Evolutionary conservation across 2,113 vertebrate species (phyloP).

Genomic region (Muscicapa adusta): DNA sequence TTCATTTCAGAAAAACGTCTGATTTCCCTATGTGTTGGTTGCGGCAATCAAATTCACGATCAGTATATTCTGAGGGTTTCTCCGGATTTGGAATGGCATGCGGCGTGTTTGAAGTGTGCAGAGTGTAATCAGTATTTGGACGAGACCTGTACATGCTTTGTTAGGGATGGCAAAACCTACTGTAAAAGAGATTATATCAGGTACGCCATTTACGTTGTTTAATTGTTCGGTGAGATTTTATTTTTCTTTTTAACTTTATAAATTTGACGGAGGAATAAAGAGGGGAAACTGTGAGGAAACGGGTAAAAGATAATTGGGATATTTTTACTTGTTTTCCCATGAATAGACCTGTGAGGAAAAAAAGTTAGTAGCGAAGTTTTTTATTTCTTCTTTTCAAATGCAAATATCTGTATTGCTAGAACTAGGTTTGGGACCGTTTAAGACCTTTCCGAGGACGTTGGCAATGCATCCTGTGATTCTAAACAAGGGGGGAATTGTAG

Average conservation of each 20-base stretch:
- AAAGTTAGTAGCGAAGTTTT: slow-evolving; percentile 9
- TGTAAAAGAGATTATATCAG: slow-evolving; percentile 99
- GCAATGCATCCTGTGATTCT: neutral
- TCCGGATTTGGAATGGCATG: slow-evolving; percentile 99
- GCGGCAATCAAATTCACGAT: slow-evolving; percentile 99
- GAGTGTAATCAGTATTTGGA: slow-evolving; percentile 99
- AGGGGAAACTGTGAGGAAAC: neutral
- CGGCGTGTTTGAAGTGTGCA: slow-evolving; percentile 96
- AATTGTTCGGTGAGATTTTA: neutral
- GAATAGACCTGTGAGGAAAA: neutral
- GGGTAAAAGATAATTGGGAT: neutral
- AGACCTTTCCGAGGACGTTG: neutral
- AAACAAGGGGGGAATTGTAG: neutral
- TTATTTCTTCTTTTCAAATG: neutral
- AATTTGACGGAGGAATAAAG: neutral
- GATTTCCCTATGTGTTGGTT: slow-evolving; percentile 98
- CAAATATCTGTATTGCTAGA: neutral
- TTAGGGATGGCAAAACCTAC: slow-evolving; percentile 98
- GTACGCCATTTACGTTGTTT: slow-evolving; percentile 73
- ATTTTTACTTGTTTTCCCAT: neutral
- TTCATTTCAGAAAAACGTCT: slow-evolving; percentile 93
- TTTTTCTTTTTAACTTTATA: neutral
- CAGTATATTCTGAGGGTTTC: slow-evolving; percentile 98
- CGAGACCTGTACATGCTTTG: slow-evolving; percentile 98
- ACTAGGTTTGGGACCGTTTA: neutral